Conservation (phyloP, 2,113 vertebrate genomes). For the Daphoenositta chrysoptera region DNA sequence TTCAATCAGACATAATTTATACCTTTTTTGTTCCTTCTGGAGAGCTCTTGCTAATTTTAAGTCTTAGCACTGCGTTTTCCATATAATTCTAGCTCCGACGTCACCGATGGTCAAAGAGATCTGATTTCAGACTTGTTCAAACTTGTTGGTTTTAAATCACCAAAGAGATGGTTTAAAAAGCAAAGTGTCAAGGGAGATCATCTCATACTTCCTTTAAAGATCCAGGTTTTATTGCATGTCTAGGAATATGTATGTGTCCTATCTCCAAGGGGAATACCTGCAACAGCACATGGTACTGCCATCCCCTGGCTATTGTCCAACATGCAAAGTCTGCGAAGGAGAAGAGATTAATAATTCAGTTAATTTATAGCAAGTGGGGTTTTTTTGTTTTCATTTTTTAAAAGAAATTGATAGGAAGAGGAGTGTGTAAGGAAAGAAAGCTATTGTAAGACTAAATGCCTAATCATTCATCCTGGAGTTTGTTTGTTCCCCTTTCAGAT, state of each 20-base stretch:
- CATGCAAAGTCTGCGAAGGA: conserved; percentile 14
- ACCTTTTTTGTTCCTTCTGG: conserved; percentile 75
- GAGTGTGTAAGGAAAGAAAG: conserved; percentile 18
- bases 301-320: conserved; percentile 53
- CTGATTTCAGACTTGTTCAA: not conserved
- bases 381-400: conserved; percentile 1
- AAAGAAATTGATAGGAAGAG: conserved; percentile 36
- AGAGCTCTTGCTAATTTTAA: conserved; percentile 69
- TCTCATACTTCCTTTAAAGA: conserved; percentile 28
- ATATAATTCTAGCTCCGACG: conserved; percentile 17
- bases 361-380: conserved; percentile 34
- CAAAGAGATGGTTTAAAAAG: conserved; percentile 29
- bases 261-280: conserved; percentile 44
- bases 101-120: conserved; percentile 3
- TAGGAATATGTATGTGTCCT: conserved; percentile 26
- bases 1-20: conserved; percentile 95
- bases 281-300: not conserved
- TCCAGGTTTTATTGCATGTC: conserved; percentile 15
- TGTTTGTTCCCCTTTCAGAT: conserved; percentile 22
- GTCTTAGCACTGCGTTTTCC: not conserved
- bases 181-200: not conserved
- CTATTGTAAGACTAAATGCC: not conserved
- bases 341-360: conserved; percentile 66
- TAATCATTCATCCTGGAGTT: conserved; percentile 42
- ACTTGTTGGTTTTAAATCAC: conserved; percentile 21